Evolutionary conservation across 1,140 invertebrate species (phyloP).

Genomic region (Tetragnatha versicolor): DNA sequence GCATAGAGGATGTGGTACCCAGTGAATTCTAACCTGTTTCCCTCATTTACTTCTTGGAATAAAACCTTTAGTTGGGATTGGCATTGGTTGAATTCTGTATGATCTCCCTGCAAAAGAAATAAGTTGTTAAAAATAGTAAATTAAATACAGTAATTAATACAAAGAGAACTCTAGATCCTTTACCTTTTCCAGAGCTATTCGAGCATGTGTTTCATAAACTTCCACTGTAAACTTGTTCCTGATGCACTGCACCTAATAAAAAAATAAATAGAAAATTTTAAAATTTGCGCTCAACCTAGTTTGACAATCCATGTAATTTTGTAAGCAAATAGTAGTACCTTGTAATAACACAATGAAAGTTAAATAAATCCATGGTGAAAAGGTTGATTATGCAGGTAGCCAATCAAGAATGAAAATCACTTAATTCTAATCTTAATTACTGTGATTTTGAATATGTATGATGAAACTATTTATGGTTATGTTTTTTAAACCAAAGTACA

Average conservation of each 20-base stretch:
- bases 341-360: no score
- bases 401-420: no score
- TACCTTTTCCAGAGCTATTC: conserved; percentile 91
- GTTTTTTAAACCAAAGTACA: no score
- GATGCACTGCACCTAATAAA: conserved; percentile 87
- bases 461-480: no score
- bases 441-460: no score
- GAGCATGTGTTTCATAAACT: conserved; percentile 98
- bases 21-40: conserved; percentile 86
- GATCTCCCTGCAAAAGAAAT: conserved; percentile 74
- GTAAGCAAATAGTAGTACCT: no score
- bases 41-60: conserved; percentile 77
- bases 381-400: no score
- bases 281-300: no score
- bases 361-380: no score
- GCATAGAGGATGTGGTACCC: conserved; percentile 96
- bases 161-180: neutral
- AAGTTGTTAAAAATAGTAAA: neutral
- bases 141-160: neutral
- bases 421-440: no score
- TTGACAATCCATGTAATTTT: no score
- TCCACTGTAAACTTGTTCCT: conserved; percentile 91
- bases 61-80: conserved; percentile 96
- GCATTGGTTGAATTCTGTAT: conserved; percentile 99
- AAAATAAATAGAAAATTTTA: conserved; percentile 44